These are phyloP conservation scores for Dasypus novemcinctus DNA, from an alignment of 2,113 vertebrate species.

Conservation along the genomic window DNA sequence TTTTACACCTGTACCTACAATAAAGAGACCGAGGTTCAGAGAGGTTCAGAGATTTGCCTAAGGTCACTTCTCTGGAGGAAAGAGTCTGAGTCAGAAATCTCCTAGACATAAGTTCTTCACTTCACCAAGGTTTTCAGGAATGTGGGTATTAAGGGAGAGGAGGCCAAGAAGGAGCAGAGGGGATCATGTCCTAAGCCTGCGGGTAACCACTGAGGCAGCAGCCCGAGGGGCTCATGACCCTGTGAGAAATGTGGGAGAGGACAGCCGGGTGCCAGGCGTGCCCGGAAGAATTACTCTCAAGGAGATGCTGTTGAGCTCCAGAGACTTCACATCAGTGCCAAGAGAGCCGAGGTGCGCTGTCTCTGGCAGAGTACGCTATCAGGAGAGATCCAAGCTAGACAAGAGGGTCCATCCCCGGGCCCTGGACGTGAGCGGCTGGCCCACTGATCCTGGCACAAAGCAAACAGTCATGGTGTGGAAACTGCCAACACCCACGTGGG, in stretches of 20 bases:
- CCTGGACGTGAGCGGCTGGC: conserved; percentile 69
- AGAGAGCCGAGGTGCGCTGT: conserved; percentile 90
- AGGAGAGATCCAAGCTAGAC: conserved; percentile 80
- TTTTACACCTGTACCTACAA: not conserved
- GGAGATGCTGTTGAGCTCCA: conserved; percentile 83
- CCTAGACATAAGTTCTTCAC: not conserved
- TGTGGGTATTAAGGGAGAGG: not conserved
- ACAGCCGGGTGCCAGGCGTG: conserved; percentile 89
- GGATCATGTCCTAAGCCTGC: conserved; percentile 72
- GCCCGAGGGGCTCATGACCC: conserved; percentile 79
- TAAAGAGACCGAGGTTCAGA: not conserved
- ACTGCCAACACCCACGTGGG: conserved; percentile 4
- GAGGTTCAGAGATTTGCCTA: not conserved
- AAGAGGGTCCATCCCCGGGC: conserved; percentile 79
- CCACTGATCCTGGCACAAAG: conserved; percentile 58
- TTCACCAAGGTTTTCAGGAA: not conserved
- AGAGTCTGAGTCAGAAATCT: not conserved
- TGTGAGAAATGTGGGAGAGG: conserved; percentile 91
- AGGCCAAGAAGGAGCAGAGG: not conserved
- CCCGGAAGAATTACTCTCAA: conserved; percentile 91
- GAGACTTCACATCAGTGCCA: conserved; percentile 84
- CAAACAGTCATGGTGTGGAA: conserved; percentile 40
- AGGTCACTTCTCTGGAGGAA: not conserved
- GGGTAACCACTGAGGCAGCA: conserved; percentile 74
- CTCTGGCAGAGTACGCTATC: conserved; percentile 81